Evolutionary conservation across 2,888 invertebrate species (phyloP), one percentile per base, ranked within the genome.

Genomic region (Dolichomitus sp.): DNA sequence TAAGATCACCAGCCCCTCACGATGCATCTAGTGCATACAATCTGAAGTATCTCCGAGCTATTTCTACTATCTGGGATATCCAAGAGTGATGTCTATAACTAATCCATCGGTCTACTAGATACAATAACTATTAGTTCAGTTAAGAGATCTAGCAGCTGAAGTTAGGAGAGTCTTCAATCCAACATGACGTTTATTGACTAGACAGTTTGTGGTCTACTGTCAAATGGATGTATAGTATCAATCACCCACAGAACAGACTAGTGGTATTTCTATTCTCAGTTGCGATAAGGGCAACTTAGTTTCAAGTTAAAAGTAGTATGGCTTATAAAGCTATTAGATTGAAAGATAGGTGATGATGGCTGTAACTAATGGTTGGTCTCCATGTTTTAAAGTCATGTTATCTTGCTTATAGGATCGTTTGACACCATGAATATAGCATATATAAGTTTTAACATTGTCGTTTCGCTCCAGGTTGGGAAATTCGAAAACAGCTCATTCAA

Each of bases 1-100:
- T 68, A 68, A 61, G 68, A 80, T 69, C 68, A 74, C 42, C 61
- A 54, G 11, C 68, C 50, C 42, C 42, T 68, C 30, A 52, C 40
- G 61, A 52, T 37, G 17, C 11, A 61, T 37, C 61, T 19, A 61
- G n/a, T 9, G 33, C 73, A 73, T 50, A 30, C n/a, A 61, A 61
- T 50, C 59, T 11, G 33, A 17, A 19, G 30, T 30, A 17, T 27
- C 42, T n/a, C n/a, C 19, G n/a, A 57, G 72, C 48, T 61, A 17
- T 66, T 59, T 61, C n/a, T 23, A 40, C 70, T 70, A n/a, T 17
- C 33, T 37, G 9, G 59, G n/a, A 40, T 48, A 37, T 33, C 19
- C 19, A 0, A 17, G 19, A 17, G 48, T 59, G 45, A 72, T 72
- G 45, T 59, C 57, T 45, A 59, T 45, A 42, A 72, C 27, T 42